phyloP scores from a whole-genome alignment of 2,888 invertebrate species.

The Saturnia pavonia region DNA sequence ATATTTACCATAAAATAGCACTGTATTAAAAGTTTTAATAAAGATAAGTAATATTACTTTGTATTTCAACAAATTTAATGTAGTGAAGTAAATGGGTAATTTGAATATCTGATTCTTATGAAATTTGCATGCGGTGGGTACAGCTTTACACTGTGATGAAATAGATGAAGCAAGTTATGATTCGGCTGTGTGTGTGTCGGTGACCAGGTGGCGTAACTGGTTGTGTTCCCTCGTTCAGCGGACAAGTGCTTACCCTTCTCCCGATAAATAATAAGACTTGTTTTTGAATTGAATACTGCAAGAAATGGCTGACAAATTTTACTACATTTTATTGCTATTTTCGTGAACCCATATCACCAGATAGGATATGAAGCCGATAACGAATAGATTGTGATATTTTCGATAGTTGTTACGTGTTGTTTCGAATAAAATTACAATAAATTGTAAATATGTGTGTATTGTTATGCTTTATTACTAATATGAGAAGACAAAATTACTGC shows the following conservation, averaged over 20 bases:
- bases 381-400: not conserved
- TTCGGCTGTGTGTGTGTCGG: slow-evolving; percentile 45
- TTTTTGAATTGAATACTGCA: slow-evolving; percentile 30
- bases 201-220: slow-evolving; percentile 70
- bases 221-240: slow-evolving; percentile 56
- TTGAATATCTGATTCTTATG: not conserved
- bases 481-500: not conserved
- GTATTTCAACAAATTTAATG: slow-evolving; percentile 3
- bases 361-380: not conserved
- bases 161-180: slow-evolving; percentile 38
- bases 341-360: not conserved
- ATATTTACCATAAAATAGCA: slow-evolving; percentile 18
- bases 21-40: slow-evolving; percentile 23
- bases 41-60: slow-evolving; percentile 7
- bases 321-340: not conserved
- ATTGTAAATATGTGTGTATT: too few species aligned
- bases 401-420: not conserved
- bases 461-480: not conserved
- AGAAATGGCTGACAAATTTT: slow-evolving; percentile 6
- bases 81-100: not conserved
- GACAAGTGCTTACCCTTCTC: slow-evolving; percentile 55
- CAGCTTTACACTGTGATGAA: slow-evolving; percentile 37
- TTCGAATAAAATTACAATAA: not conserved
- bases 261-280: slow-evolving; percentile 38
- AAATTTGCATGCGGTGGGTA: not conserved